Base-by-base conservation (phyloP, 2,888 invertebrate species). In the Idaea biselata region DNA sequence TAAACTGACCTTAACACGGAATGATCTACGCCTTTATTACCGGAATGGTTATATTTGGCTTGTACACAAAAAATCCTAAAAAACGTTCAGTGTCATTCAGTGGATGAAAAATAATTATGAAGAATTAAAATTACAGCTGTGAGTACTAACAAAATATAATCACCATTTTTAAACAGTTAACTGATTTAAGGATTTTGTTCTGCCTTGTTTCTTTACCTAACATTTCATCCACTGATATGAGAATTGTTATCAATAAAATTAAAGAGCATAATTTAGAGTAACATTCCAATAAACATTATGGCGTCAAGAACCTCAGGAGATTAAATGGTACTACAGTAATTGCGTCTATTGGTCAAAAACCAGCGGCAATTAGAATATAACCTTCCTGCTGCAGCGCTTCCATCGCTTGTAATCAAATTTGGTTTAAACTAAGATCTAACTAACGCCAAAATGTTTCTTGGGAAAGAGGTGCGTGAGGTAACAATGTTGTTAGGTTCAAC, bases 201-300 rank as follows among this genome's bases (percentile, higher is more conserved):
- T 32, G 11, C 2, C 14, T 44, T 44, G 44, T 44, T n/a, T n/a
- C n/a, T n/a, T n/a, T n/a, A n/a, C n/a, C n/a, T 44, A 44, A 44
- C 44, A 44, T 44, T 44, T 44, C 44, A 44, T 44, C 44, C 44
- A 44, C 44, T 44, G 44, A 44, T 14, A 44, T 44, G 8, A 44
- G 8, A 44, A 14, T 14, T 14, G 44, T 14, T 5, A 44, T 25
- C 25, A 25, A 25, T 25, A 25, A 25, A 25, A 5, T 25, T 25
- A 25, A 25, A 25, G 25, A 65, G 63, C 60, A 68, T 62, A 66
- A 66, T 63, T 64, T 58, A 59, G 44, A 1, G 44, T 44, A 11
- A 44, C 44, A 14, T 44, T 25, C 25, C 25, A 3, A 25, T 25
- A 25, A 25, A 25, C 25, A 25, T 25, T 25, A 25, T 25, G 25